Percentiles rank a stretch among this genome's conserved stretches.
Conservation (phyloP, 2,888 invertebrate genomes). For the Chymomyza fuscimana region DNA sequence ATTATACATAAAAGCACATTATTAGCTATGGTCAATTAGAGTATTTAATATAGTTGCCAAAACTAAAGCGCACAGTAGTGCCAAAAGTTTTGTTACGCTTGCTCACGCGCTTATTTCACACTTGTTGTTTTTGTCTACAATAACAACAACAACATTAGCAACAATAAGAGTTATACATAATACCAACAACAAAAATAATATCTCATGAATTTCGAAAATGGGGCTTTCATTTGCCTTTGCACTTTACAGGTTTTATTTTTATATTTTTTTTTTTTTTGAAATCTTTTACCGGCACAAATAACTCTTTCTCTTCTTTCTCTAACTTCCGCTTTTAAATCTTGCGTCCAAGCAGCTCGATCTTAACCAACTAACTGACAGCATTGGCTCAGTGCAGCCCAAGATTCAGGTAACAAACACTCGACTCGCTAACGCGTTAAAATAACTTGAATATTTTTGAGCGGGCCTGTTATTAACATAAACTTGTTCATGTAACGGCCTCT, state of each 20-base stretch:
- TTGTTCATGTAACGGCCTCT: slow-evolving; percentile 44
- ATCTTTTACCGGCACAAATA: not conserved
- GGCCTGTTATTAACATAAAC: slow-evolving; percentile 63
- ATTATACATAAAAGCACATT: too few relatives aligned
- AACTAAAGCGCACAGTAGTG: not conserved
- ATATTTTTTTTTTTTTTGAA: not conserved
- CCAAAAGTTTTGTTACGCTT: slow-evolving; percentile 25
- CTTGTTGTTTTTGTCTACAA: slow-evolving; percentile 15
- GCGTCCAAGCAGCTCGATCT: slow-evolving; percentile 65
- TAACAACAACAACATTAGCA: slow-evolving; percentile 9
- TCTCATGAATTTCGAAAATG: not conserved
- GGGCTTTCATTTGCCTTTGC: slow-evolving; percentile 40
- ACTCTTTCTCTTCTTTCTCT: not conserved
- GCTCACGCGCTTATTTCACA: slow-evolving; percentile 56
- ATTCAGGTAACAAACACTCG: slow-evolving; percentile 16
- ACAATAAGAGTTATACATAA: not conserved
- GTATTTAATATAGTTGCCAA: not conserved
- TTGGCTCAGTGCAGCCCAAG: slow-evolving; percentile 23
- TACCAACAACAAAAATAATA: not conserved
- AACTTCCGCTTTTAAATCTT: slow-evolving; percentile 20
- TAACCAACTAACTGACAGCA: slow-evolving; percentile 57
- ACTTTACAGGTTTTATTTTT: slow-evolving; percentile 29
- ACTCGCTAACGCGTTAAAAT: slow-evolving; percentile 65
- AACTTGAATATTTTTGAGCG: slow-evolving; percentile 57
- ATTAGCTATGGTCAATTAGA: not conserved